Evolutionary conservation across 2,797 vertebrate species (phyloP), one percentile per base, ranked within the genome.

Genomic region (Lycodopsis pacificus): DNA sequence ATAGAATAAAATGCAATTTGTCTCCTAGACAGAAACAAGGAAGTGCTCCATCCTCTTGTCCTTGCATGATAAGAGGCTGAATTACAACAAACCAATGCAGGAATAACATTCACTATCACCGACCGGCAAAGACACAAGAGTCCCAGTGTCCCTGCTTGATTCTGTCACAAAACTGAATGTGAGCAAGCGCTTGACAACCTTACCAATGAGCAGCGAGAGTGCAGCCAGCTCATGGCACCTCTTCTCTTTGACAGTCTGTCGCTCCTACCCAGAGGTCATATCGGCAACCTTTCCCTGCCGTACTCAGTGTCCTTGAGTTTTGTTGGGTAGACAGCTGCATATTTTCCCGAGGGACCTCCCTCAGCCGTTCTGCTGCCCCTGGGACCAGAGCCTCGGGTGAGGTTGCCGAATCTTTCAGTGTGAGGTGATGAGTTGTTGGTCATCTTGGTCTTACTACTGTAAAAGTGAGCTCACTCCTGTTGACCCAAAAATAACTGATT

Each of bases 251-350:
- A 57, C 64, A 34, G 14, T 62, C 69, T 76, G 65, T 74, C 5
- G 17, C 56, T 76, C 59, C 49, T 69, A 56, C 34, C 25, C 81
- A 58, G 48, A 70, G 64, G 76, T 80, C 81, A 69, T 63, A 84
- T 69, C 42, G 27, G 64, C 71, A 77, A 77, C 83, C 77, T 87
- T 67, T 84, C 69, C 49, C 4, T 15, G 2, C 49, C 34, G 38
- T 36, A 34, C 46, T 53, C 44, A 3, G 19, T 78, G 87, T 74
- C 90, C 88, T 91, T 89, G 81, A 70, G 34, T 78, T 84, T 73
- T 81, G 61, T 79, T 81, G 78, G 56, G 40, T 68, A 64, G 49
- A 3, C 49, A 75, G 58, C 61, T 42, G 42, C 62, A 77, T 70
- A n/a, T 76, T 70, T 67, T 87, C 90, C 81, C 85, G 0, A 51